Percentiles rank a stretch among this genome's conserved stretches.
Conservation (phyloP, 2,113 vertebrate species). For the Bostrychus sinensis region DNA sequence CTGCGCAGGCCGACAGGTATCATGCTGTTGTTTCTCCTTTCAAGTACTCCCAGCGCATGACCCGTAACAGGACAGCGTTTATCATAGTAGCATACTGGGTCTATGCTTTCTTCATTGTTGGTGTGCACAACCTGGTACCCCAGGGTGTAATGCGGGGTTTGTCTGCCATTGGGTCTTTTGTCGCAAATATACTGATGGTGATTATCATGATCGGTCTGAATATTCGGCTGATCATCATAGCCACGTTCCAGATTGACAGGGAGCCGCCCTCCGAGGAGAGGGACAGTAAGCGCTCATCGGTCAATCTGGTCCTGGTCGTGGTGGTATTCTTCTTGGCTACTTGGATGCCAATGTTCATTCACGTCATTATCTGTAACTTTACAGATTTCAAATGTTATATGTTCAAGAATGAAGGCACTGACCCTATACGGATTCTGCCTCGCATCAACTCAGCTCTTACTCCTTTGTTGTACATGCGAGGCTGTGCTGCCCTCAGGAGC, state of each 20-base stretch:
- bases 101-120: conserved; percentile 76
- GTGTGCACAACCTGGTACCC: conserved; percentile 63
- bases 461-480: conserved; percentile 76
- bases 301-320: conserved; percentile 78
- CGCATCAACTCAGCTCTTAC: conserved; percentile 77
- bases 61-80: conserved; percentile 61
- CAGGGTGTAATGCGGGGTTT: conserved; percentile 53
- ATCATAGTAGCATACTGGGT: conserved; percentile 76
- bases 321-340: conserved; percentile 72
- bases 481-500: conserved; percentile 69
- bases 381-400: conserved; percentile 48
- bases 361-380: conserved; percentile 69
- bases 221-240: conserved; percentile 73
- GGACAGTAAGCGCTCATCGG: conserved; percentile 74
- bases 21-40: conserved; percentile 76
- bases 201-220: conserved; percentile 81
- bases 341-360: conserved; percentile 77
- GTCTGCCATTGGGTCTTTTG: conserved; percentile 67
- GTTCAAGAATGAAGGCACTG: conserved; percentile 75
- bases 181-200: conserved; percentile 70
- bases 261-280: conserved; percentile 68
- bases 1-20: conserved; percentile 81
- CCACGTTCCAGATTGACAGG: conserved; percentile 73
- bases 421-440: conserved; percentile 76
- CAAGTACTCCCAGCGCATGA: conserved; percentile 76